Percentiles rank a stretch among this genome's conserved stretches.
phyloP scores from a whole-genome alignment of 2,113 vertebrate genomes.

The Charina bottae region DNA sequence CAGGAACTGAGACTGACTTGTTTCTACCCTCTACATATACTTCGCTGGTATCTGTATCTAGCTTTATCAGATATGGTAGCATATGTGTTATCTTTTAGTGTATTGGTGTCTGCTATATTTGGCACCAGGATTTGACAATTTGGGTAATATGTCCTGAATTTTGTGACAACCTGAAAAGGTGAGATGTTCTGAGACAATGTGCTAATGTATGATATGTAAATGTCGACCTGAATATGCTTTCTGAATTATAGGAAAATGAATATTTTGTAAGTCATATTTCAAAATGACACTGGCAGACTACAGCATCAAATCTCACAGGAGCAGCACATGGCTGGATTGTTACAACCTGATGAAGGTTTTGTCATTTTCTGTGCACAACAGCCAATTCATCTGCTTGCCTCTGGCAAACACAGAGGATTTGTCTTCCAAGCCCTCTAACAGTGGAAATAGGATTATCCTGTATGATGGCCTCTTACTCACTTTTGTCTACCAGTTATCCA shows the following conservation, averaged over 20 bases:
- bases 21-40: not conserved
- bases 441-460: not conserved
- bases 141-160: conserved; percentile 1
- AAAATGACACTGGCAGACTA: not conserved
- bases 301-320: not conserved
- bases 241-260: not conserved
- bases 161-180: conserved; percentile 7
- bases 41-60: not conserved
- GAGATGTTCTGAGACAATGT: conserved; percentile 1
- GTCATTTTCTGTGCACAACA: not conserved
- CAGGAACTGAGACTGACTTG: not conserved
- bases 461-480: not conserved
- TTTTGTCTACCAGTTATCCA: not conserved
- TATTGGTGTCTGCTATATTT: conserved; percentile 2
- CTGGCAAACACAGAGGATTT: not conserved
- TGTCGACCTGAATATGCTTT: conserved; percentile 4
- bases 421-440: not conserved
- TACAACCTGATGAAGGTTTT: not conserved
- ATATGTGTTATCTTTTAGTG: not conserved
- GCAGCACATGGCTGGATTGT: not conserved
- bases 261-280: not conserved
- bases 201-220: conserved; percentile 14
- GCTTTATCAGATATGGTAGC: not conserved
- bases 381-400: not conserved
- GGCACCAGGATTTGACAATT: not conserved